Evolutionary conservation across 2,113 vertebrate genomes (phyloP).

Genomic region (Corynorhinus townsendii): DNA sequence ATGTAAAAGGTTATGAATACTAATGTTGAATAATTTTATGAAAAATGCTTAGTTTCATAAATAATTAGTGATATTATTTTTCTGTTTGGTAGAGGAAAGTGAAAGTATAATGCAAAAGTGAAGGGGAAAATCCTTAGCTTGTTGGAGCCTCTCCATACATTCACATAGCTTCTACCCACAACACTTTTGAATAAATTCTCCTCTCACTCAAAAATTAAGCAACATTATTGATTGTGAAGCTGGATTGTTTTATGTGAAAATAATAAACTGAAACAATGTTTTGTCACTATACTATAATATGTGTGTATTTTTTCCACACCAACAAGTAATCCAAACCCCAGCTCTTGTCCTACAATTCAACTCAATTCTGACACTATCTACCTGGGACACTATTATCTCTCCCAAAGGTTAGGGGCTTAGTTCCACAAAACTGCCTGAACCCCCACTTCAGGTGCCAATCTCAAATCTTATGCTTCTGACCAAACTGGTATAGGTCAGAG

Average conservation of each 20-base stretch:
- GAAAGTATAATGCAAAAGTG: background rate
- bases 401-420: background rate
- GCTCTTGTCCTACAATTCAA: background rate
- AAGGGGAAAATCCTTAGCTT: background rate
- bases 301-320: background rate
- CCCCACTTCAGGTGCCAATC: background rate
- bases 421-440: background rate
- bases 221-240: background rate
- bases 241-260: background rate
- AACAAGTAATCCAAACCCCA: background rate
- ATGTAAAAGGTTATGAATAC: background rate
- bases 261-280: background rate
- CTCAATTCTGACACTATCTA: background rate
- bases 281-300: background rate
- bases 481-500: background rate
- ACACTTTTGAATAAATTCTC: background rate
- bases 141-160: background rate
- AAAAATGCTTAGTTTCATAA: background rate
- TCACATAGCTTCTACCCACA: background rate
- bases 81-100: background rate
- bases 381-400: too few relatives aligned
- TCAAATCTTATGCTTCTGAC: background rate
- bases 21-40: background rate
- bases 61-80: background rate
- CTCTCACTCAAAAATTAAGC: background rate